Percentiles rank a stretch among this genome's conserved stretches.
phyloP scores from a whole-genome alignment of 1,140 invertebrate genomes.

The Pachypsylla venusta region DNA sequence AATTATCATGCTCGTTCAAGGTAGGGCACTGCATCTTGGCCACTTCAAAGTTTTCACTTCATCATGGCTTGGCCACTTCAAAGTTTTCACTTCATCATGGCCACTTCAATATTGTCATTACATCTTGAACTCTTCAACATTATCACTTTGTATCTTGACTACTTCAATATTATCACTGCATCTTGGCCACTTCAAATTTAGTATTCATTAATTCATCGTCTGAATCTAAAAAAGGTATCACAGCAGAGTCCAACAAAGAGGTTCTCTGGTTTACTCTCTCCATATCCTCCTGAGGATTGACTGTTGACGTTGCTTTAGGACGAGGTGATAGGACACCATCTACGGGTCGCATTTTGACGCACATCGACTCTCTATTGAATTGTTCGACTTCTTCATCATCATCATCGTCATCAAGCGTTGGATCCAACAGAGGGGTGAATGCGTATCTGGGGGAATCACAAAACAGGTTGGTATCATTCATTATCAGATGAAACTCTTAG shows the following conservation, averaged over 20 bases:
- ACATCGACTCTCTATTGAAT: slow-evolving; percentile 52
- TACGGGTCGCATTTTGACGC: not conserved
- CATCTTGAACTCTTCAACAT: too few species aligned
- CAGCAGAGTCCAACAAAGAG: not conserved
- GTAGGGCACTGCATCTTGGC: too few species aligned
- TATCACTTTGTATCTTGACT: too few species aligned
- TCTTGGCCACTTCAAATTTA: slow-evolving; percentile 5
- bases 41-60: too few species aligned
- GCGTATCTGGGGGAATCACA: slow-evolving; percentile 60
- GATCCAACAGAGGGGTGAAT: slow-evolving; percentile 78
- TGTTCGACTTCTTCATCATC: slow-evolving; percentile 58
- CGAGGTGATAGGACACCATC: not conserved
- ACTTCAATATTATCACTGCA: not conserved
- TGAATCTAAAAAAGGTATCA: not conserved
- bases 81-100: too few species aligned
- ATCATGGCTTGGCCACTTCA: too few species aligned
- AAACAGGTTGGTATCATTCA: too few species aligned
- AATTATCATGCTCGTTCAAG: too few species aligned
- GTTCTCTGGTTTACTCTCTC: not conserved
- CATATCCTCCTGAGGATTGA: not conserved
- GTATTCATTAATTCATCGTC: slow-evolving; percentile 3
- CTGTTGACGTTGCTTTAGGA: not conserved
- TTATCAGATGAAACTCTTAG: too few species aligned
- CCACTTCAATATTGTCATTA: too few species aligned
- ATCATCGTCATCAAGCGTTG: slow-evolving; percentile 65